Evolutionary conservation across 2,797 vertebrate genomes (phyloP), one percentile per base, ranked within the genome.

Genomic region (Amniataba percoides): DNA sequence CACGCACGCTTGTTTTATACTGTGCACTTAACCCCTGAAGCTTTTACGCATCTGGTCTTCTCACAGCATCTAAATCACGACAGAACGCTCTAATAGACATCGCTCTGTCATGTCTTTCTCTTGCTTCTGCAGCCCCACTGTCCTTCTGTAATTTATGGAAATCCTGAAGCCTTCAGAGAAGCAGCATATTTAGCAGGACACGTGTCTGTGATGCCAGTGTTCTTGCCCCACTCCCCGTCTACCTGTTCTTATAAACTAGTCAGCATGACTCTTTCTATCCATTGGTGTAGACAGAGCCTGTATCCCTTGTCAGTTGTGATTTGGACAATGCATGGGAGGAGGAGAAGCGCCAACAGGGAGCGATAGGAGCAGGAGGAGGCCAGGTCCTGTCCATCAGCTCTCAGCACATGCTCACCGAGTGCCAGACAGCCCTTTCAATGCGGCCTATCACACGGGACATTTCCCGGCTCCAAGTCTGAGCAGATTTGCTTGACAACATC

Each of bases 341-440:
- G 81, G 69, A 63, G 80, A 81, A 63, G 79, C 18, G 78, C 80
- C 90, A 91, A 90, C 89, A 87, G 87, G 56, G 85, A 89, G 83
- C 9, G 88, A 93, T 90, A 84, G 90, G 80, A 89, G 81, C 81
- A 79, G 65, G 80, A 81, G 80, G 84, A 89, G 90, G 87, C 82
- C 81, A 74, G 78, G 87, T 80, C 87, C 87, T 78, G 90, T 92
- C 91, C 81, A 67, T 93, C 91, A 90, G 73, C 84, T 79, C 74
- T 82, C 83, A 87, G 69, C 86, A 78, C 84, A 86, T 70, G 78
- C 78, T 85, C 81, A 27, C 80, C 15, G 42, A 63, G 67, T 55
- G 74, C 78, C 88, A 82, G 77, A 80, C 77, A 68, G 63, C 65
- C 67, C 46, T 85, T 86, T 79, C 77, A 73, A 45, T 71, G 60